Conservation (phyloP, 2,797 vertebrate species). For the Synanceia verrucosa region DNA sequence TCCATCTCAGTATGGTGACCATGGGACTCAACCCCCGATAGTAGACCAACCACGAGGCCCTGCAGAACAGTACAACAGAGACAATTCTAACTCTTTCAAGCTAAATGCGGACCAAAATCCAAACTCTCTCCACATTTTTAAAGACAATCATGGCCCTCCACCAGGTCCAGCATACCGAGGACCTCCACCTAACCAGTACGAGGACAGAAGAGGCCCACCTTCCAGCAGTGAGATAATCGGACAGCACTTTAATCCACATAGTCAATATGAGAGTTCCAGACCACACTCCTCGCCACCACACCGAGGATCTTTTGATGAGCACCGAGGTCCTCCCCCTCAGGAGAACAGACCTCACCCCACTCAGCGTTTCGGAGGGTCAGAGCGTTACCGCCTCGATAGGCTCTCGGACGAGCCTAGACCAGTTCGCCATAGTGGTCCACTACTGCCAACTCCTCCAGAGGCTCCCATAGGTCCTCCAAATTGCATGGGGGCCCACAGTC, state of each 20-base stretch:
- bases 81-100: slow-evolving; percentile 75
- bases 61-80: slow-evolving; percentile 81
- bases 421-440: slow-evolving; percentile 86
- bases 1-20: slow-evolving; percentile 85
- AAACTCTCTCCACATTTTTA: slow-evolving; percentile 68
- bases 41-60: slow-evolving; percentile 84
- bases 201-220: slow-evolving; percentile 85
- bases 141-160: slow-evolving; percentile 70
- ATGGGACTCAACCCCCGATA: slow-evolving; percentile 64
- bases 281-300: slow-evolving; percentile 74
- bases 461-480: slow-evolving; percentile 71
- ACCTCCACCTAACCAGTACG: slow-evolving; percentile 85
- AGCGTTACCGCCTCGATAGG: slow-evolving; percentile 88
- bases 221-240: slow-evolving; percentile 75
- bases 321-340: slow-evolving; percentile 68
- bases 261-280: slow-evolving; percentile 76
- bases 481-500: slow-evolving; percentile 84
- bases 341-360: slow-evolving; percentile 72
- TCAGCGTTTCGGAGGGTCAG: slow-evolving; percentile 81
- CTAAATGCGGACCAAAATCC: slow-evolving; percentile 74
- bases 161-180: slow-evolving; percentile 75
- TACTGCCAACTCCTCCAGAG: slow-evolving; percentile 89
- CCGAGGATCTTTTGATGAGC: slow-evolving; percentile 88
- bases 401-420: slow-evolving; percentile 84
- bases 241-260: slow-evolving; percentile 80